Conservation (phyloP, 2,888 invertebrate genomes). For the Phrixothrix hirtus region DNA sequence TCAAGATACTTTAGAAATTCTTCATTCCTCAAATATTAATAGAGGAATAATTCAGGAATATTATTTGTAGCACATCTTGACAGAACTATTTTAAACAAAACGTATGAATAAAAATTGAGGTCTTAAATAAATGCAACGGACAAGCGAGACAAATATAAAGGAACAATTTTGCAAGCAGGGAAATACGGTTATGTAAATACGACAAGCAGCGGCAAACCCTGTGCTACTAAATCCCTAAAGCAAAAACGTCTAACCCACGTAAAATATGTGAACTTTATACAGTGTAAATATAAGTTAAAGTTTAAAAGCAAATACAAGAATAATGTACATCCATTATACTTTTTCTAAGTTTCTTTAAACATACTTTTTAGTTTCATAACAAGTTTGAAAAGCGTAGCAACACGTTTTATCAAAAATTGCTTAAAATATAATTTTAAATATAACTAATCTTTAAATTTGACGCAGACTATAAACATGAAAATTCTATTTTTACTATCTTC, state of each 20-base stretch:
- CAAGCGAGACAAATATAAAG: constrained; percentile 26
- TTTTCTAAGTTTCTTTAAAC: no score
- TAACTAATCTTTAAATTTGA: no score
- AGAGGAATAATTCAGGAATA: background rate
- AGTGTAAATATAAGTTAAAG: constrained; percentile 20
- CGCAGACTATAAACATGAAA: constrained; percentile 1
- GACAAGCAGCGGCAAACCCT: constrained; percentile 23
- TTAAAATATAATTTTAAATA: no score
- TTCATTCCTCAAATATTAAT: background rate
- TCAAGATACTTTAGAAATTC: background rate
- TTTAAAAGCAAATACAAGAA: constrained; percentile 21
- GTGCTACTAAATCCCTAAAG: constrained; percentile 24
- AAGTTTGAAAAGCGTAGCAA: no score
- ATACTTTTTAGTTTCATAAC: no score
- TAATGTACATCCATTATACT: constrained; percentile 15
- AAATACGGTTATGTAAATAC: constrained; percentile 30
- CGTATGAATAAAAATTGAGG: constrained; percentile 16
- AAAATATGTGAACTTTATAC: constrained; percentile 23
- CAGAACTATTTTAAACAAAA: constrained; percentile 16
- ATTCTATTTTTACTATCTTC: background rate
- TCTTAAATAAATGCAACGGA: constrained; percentile 22
- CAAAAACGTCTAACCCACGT: constrained; percentile 21
- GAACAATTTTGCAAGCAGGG: constrained; percentile 27
- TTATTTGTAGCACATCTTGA: constrained; percentile 3
- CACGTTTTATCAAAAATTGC: no score